Conservation (phyloP, 2,888 invertebrate genomes). For the Chalcis sispes region DNA sequence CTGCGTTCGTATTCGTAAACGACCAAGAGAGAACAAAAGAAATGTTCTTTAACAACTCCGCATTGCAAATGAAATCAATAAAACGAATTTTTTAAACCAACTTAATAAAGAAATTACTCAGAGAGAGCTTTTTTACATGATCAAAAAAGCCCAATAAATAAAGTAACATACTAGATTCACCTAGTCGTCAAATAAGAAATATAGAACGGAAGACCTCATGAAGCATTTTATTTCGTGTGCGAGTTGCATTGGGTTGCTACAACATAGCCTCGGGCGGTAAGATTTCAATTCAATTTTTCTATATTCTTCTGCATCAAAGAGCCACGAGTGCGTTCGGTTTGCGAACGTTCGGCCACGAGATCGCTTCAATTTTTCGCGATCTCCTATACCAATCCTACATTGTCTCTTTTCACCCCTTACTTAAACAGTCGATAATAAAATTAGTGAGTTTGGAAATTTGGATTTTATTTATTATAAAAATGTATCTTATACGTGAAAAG, state of each 20-base stretch:
- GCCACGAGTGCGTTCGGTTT: background rate
- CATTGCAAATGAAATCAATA: constrained; percentile 18
- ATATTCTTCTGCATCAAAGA: constrained; percentile 9
- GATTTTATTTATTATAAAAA: no score
- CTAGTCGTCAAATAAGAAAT: background rate
- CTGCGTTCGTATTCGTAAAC: no score
- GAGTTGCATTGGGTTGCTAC: background rate
- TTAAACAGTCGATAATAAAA: no score
- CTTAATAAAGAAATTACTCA: constrained; percentile 21
- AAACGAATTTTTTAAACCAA: constrained; percentile 3
- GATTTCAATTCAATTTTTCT: constrained; percentile 38
- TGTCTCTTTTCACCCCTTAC: no score
- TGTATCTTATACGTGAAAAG: no score
- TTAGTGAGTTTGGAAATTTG: no score
- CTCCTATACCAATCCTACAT: background rate
- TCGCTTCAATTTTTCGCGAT: constrained; percentile 26
- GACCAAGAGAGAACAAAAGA: no score
- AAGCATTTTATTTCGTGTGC: constrained; percentile 25
- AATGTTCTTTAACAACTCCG: background rate
- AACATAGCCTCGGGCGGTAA: constrained; percentile 13
- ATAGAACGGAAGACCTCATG: constrained; percentile 5
- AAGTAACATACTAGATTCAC: background rate
- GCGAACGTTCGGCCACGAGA: background rate
- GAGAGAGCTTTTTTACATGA: constrained; percentile 1
- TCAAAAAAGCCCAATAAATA: background rate